Base-by-base conservation (phyloP, 1,140 invertebrate genomes). In the Trissolcus basalis region DNA sequence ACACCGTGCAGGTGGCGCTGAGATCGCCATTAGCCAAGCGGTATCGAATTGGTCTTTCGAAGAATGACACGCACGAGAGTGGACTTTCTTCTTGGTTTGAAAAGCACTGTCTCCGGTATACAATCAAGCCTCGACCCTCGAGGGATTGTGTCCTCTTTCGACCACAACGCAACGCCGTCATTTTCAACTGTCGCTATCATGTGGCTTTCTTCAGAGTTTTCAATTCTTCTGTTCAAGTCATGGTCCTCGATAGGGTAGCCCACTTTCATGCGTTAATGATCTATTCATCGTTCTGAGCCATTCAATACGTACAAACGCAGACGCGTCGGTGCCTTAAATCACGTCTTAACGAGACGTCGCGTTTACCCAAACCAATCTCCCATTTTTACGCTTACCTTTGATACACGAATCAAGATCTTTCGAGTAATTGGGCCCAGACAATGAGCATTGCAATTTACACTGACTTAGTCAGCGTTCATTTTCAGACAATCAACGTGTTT, bases 71-170 rank as follows among this genome's bases (percentile, higher is more conserved):
- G n/a, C 33, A 39, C 49, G 53, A 72, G 71, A 69, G 59, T 76
- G 72, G 63, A 64, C 64, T 76, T 44, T 72, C 55, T 56, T 59
- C 50, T 53, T 11, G 51, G 68, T 71, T 67, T 76, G 39, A 79
- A 79, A 76, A 69, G 77, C 64, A 79, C 68, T 76, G 72, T 75
- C 77, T 75, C 68, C 49, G 54, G 72, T 76, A 65, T 48, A 79
- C 71, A 79, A 76, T 76, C 68, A 76, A 51, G 48, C 63, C 48
- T n/a, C 44, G 65, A 27, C 51, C 51, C 72, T 79, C 50, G 72
- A 79, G 68, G 68, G 72, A 19, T 32, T 55, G 16, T 59, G 53
- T 45, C 54, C 71, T 75, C 63, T 71, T 60, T 64, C 67, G 53
- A 49, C 47, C 61, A 59, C 45, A 49, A 32, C 41, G 39, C 74